These are phyloP conservation scores for Dendroctonus ponderosae DNA, from an alignment of 1,140 invertebrate species.

Conservation along the genomic window DNA sequence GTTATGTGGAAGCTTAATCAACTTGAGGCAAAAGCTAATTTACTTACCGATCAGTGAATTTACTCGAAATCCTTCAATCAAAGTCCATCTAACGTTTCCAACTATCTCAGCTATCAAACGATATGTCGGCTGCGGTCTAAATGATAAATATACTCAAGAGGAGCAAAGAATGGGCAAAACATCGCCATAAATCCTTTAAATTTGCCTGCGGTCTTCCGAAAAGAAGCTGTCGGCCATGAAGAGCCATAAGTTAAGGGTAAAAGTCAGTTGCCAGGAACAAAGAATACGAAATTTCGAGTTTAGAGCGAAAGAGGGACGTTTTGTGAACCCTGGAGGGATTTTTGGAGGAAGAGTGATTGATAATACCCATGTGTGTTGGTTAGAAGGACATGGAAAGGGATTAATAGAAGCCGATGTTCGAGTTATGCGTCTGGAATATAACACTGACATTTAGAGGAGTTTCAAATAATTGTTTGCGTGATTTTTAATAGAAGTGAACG, in stretches of 20 bases:
- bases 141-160: constrained; percentile 34
- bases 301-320: constrained; percentile 24
- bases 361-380: constrained; percentile 17
- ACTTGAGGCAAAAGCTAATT: no score
- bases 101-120: no score
- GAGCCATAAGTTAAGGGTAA: constrained; percentile 35
- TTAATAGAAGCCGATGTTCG: no score
- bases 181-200: constrained; percentile 35
- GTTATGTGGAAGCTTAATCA: no score
- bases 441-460: no score
- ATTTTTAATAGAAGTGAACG: no score
- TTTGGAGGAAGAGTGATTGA: constrained; percentile 20
- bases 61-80: no score
- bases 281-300: constrained; percentile 33
- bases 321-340: constrained; percentile 7
- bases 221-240: constrained; percentile 32
- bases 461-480: no score
- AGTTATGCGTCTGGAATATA: no score
- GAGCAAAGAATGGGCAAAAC: constrained; percentile 33
- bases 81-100: no score
- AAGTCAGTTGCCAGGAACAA: constrained; percentile 33
- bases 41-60: no score
- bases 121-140: not conserved
- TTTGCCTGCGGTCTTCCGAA: constrained; percentile 32
- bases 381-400: constrained; percentile 3